Evolutionary conservation across 2,888 invertebrate genomes (phyloP), one percentile per base, ranked within the genome.

Genomic region (Drosophila nr. perissopoda): DNA sequence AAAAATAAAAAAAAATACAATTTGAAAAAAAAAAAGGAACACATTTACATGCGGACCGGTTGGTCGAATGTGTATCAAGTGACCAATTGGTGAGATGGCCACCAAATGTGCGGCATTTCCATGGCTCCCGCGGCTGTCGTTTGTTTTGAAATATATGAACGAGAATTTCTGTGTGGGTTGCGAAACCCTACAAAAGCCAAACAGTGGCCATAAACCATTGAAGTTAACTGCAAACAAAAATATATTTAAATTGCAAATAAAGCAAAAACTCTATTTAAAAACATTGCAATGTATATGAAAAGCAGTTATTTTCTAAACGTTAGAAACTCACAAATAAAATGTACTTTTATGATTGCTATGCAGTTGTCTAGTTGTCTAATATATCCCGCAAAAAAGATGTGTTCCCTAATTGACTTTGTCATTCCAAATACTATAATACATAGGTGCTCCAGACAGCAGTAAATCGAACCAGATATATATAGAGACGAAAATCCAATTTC

Each of bases 61-160:
- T 69, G 52, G 21, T 63, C 57, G 63, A 86, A 83, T 87, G 82
- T 70, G 81, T 84, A 88, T 84, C 84, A 84, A 83, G 86, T 84
- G 88, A 85, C 88, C 84, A 84, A 83, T 88, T 85, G 75, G 66
- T 53, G 69, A 69, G 70, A 69, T 74, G 79, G 62, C 56, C 76
- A 29, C 33, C 68, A 69, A 81, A 70, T 77, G 70, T 59, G 69
- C 61, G 83, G 69, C 79, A 84, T 79, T 84, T 88, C 52, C 83
- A 84, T 84, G 79, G 79, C 88, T 88, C 83, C 88, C 88, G 83
- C 75, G 80, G 60, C 88, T 86, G 85, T 88, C 83, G 76, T 85
- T 86, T 81, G 79, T 73, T 71, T 66, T 66, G 54, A 72, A 70
- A 79, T 81, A 85, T 76, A 68, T 70, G 71, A 40, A 59, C 56